phyloP scores from a whole-genome alignment of 2,113 vertebrate genomes.

The Lampris megalopsis region DNA sequence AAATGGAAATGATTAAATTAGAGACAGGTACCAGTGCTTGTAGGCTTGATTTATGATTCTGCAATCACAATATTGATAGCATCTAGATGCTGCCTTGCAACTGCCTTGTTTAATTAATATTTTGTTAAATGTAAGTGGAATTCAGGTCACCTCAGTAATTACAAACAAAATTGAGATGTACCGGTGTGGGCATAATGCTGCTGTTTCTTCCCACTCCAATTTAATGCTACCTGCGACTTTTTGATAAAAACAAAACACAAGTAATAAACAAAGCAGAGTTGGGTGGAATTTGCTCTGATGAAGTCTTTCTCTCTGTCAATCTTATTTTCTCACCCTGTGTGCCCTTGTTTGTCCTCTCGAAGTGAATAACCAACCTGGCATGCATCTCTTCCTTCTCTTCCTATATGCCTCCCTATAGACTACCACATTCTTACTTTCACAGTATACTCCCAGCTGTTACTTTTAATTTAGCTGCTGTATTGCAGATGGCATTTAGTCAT shows the following conservation, averaged over 20 bases:
- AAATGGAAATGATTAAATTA: not conserved
- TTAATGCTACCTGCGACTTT: not conserved
- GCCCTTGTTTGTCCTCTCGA: slow-evolving; percentile 27
- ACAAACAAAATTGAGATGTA: not conserved
- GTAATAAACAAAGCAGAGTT: slow-evolving; percentile 17
- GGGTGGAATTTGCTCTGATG: not conserved
- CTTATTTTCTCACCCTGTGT: slow-evolving; percentile 10
- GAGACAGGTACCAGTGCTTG: not conserved
- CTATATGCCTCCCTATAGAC: slow-evolving; percentile 41
- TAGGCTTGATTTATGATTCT: not conserved
- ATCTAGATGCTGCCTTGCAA: not conserved
- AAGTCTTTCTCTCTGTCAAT: not conserved
- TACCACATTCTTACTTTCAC: slow-evolving; percentile 39
- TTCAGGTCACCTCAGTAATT: not conserved
- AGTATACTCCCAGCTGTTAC: slow-evolving; percentile 51
- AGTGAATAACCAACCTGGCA: slow-evolving; percentile 49
- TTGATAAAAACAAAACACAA: slow-evolving; percentile 26
- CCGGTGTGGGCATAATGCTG: not conserved
- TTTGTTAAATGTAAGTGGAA: slow-evolving; percentile 1
- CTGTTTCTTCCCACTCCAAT: not conserved
- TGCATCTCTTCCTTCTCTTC: slow-evolving; percentile 18
- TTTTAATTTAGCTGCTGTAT: slow-evolving; percentile 58
- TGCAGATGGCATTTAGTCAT: slow-evolving; percentile 68
- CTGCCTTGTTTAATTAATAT: slow-evolving; percentile 19
- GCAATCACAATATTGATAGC: slow-evolving; percentile 4